phyloP scores from a whole-genome alignment of 2,797 vertebrate species.

The Platalea minor region DNA sequence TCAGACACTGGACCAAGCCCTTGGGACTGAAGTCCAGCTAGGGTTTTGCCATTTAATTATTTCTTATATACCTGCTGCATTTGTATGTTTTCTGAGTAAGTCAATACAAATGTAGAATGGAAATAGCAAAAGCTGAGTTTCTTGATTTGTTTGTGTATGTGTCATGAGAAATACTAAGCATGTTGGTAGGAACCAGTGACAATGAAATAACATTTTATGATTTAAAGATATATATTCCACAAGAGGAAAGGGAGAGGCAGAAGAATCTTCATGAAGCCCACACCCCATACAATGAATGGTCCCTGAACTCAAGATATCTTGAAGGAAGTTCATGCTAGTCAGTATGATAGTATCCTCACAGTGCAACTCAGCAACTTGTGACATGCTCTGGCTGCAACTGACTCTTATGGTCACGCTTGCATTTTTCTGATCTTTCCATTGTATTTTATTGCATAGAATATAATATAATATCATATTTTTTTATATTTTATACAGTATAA shows the following conservation, averaged over 20 bases:
- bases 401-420: not conserved
- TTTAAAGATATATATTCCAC: not conserved
- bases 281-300: not conserved
- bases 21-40: not conserved
- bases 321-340: not conserved
- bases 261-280: not conserved
- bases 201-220: not conserved
- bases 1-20: not conserved
- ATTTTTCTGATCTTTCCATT: not conserved
- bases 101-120: not conserved
- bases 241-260: not conserved
- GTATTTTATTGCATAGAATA: not conserved
- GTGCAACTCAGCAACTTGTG: not conserved
- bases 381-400: not conserved
- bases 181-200: not conserved
- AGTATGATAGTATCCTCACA: not conserved
- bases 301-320: not conserved
- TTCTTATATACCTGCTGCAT: not conserved
- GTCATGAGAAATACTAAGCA: not conserved
- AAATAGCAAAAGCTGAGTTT: not conserved
- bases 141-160: not conserved
- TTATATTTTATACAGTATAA: not conserved
- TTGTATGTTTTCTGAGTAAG: not conserved
- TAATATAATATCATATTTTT: not conserved
- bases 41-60: not conserved